phyloP scores from a whole-genome alignment of 1,140 invertebrate species.

The Drosophila tsacasi region DNA sequence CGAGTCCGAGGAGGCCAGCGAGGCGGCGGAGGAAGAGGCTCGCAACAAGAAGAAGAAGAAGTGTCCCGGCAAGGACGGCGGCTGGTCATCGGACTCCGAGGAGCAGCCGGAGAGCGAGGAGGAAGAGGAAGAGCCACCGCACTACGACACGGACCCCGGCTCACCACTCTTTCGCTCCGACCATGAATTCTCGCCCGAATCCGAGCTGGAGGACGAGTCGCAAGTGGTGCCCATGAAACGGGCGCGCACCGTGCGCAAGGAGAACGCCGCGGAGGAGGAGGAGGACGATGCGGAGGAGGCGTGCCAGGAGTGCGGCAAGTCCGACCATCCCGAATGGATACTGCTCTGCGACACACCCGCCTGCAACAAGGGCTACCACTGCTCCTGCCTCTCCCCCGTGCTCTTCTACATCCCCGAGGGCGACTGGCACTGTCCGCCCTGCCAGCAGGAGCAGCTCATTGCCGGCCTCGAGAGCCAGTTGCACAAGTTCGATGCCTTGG shows the following conservation, averaged over 20 bases:
- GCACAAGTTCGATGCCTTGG: slow-evolving; percentile 88
- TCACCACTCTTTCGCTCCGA: slow-evolving; percentile 92
- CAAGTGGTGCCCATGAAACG: slow-evolving; percentile 88
- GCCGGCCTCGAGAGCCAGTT: slow-evolving; percentile 88
- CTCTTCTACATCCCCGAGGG: slow-evolving; percentile 97
- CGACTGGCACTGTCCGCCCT: slow-evolving; percentile 98
- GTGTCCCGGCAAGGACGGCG: slow-evolving; percentile 88
- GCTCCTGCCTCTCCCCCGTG: slow-evolving; percentile 95
- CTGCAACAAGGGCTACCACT: slow-evolving; percentile 98
- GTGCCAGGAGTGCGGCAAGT: slow-evolving; percentile 94
- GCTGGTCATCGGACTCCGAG: slow-evolving; percentile 89
- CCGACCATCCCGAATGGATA: slow-evolving; percentile 98
- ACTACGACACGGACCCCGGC: slow-evolving; percentile 87
- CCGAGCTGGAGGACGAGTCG: slow-evolving; percentile 88
- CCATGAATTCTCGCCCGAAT: slow-evolving; percentile 95
- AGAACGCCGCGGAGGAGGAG: slow-evolving; percentile 81
- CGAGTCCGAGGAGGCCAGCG: slow-evolving; percentile 81
- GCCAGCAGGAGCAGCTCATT: slow-evolving; percentile 93
- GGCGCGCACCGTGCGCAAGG: slow-evolving; percentile 89
- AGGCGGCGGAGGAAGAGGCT: slow-evolving; percentile 84
- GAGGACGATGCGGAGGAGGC: slow-evolving; percentile 89
- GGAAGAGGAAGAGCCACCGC: slow-evolving; percentile 87
- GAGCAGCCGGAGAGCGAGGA: slow-evolving; percentile 87
- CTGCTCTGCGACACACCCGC: slow-evolving; percentile 93
- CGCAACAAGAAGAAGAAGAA: slow-evolving; percentile 87